Conservation (phyloP, 2,113 vertebrate species). For the Bungarus multicinctus region DNA sequence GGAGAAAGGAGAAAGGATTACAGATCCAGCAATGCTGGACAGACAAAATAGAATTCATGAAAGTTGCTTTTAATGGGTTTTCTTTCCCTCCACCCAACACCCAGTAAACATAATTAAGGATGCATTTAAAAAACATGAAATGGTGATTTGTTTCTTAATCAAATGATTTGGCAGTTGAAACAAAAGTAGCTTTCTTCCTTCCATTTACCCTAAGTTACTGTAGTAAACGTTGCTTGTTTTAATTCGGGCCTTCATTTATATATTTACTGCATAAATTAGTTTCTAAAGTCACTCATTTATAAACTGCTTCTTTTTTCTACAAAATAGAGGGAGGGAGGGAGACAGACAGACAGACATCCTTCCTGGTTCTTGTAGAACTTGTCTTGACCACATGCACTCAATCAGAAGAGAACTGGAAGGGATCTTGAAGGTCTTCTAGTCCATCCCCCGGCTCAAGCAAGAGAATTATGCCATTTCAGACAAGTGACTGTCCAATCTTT, state of each 20-base stretch:
- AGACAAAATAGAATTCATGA: conserved; percentile 70
- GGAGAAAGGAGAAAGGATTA: conserved; percentile 60
- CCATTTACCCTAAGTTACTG: conserved; percentile 61
- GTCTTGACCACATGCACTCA: neutral
- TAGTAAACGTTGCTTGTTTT: conserved; percentile 71
- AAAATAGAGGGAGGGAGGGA: neutral
- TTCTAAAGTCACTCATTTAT: conserved; percentile 72
- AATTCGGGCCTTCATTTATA: conserved; percentile 69
- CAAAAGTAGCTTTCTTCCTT: conserved; percentile 77
- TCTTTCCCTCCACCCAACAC: conserved; percentile 32
- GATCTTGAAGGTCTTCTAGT: too few relatives aligned
- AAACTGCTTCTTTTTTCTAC: conserved; percentile 64
- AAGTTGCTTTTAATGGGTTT: conserved; percentile 65
- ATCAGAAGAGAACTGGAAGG: too few relatives aligned
- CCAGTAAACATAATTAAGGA: conserved; percentile 75
- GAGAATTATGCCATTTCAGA: too few relatives aligned
- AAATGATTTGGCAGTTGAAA: conserved; percentile 75
- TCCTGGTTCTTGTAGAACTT: conserved; percentile 11
- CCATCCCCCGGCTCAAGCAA: too few relatives aligned
- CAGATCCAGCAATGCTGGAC: conserved; percentile 64
- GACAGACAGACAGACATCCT: neutral
- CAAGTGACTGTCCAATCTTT: too few relatives aligned
- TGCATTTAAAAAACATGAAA: conserved; percentile 72
- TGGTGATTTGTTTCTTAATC: conserved; percentile 78
- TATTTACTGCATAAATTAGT: conserved; percentile 70